phyloP scores from a whole-genome alignment of 2,888 invertebrate genomes.

The Apoda limacodes region DNA sequence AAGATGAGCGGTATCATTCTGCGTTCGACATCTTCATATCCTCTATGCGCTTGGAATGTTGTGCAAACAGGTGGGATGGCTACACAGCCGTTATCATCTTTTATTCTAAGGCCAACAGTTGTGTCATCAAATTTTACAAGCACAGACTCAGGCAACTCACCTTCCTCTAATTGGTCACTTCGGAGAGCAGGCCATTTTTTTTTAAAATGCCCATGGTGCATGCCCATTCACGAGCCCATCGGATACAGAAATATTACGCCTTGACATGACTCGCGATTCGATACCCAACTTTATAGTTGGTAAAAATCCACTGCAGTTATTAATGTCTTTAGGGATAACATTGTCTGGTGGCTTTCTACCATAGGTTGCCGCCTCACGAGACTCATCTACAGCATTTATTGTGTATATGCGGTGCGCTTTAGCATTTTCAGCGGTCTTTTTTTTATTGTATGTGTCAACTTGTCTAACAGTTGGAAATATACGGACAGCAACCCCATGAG shows the following conservation, averaged over 20 bases:
- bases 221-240: slow-evolving; percentile 20
- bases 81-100: not conserved
- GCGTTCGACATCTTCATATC: not conserved
- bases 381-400: slow-evolving; percentile 21
- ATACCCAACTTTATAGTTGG: slow-evolving; percentile 11
- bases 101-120: slow-evolving; percentile 3
- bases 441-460: slow-evolving; percentile 20
- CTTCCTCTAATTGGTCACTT: slow-evolving; percentile 11
- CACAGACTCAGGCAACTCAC: slow-evolving; percentile 12
- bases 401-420: slow-evolving; percentile 7
- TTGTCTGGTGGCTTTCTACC: slow-evolving; percentile 18
- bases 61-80: not conserved
- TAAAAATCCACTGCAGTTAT: slow-evolving; percentile 18
- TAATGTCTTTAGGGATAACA: slow-evolving; percentile 17
- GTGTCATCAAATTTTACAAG: slow-evolving; percentile 11
- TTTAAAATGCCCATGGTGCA: slow-evolving; percentile 14
- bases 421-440: slow-evolving; percentile 13
- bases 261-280: slow-evolving; percentile 23
- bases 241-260: slow-evolving; percentile 21
- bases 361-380: slow-evolving; percentile 22
- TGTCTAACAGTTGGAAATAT: slow-evolving; percentile 23
- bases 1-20: slow-evolving; percentile 16
- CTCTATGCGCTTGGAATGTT: not conserved
- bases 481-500: slow-evolving; percentile 20
- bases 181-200: slow-evolving; percentile 17